Evolutionary conservation across 2,888 invertebrate genomes (phyloP).

Genomic region (Ommatoiulus sabulosus): DNA sequence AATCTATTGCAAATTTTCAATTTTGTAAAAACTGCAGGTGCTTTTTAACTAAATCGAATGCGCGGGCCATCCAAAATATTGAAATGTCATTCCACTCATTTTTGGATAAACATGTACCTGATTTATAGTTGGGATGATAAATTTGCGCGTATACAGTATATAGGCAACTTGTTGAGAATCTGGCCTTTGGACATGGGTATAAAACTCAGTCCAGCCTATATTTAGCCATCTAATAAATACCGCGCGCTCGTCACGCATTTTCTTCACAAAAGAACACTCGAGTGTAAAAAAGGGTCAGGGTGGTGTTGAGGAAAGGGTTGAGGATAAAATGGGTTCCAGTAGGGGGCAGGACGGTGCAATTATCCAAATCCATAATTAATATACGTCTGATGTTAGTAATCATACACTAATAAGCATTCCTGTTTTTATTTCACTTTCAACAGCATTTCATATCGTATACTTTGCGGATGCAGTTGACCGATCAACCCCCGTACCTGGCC

Average conservation of each 20-base stretch:
- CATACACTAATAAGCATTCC: constrained; percentile 15
- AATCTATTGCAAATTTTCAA: too few species aligned
- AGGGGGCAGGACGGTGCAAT: constrained; percentile 27
- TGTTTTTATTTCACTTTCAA: constrained; percentile 36
- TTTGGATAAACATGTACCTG: too few species aligned
- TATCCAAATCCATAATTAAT: constrained; percentile 39
- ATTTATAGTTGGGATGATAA: too few species aligned
- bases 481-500: constrained; percentile 7
- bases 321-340: neutral
- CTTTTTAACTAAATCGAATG: too few species aligned
- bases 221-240: neutral
- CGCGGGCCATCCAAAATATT: too few species aligned
- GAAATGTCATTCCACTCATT: too few species aligned
- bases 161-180: neutral
- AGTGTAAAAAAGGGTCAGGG: neutral
- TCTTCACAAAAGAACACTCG: neutral
- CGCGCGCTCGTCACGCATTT: neutral
- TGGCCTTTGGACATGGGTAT: neutral
- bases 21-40: too few species aligned
- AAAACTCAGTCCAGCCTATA: neutral
- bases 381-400: constrained; percentile 29
- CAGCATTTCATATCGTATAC: constrained; percentile 9
- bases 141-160: neutral
- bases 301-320: neutral
- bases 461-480: constrained; percentile 39